Percentiles rank a stretch among this genome's conserved stretches.
Evolutionary conservation across 2,888 invertebrate species (phyloP).

Genomic region (Eubasilissa splendida): DNA sequence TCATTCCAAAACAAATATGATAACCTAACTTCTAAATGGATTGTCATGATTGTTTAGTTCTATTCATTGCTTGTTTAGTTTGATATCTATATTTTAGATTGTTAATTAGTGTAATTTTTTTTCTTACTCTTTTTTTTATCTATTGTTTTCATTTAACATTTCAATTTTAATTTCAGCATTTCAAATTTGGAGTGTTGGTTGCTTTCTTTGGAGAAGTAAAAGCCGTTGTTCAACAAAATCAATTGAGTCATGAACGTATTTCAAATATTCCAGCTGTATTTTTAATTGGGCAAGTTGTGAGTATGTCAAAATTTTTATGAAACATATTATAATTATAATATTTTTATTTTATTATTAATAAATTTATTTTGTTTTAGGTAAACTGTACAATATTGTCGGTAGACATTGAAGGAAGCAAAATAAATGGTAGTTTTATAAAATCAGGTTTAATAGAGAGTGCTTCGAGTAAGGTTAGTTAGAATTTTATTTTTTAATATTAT

Average conservation of each 20-base stretch:
- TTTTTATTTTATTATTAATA: slow-evolving; percentile 5
- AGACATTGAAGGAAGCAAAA: slow-evolving; percentile 64
- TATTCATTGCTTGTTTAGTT: too few species aligned
- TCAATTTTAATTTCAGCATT: slow-evolving; percentile 61
- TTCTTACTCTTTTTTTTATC: too few species aligned
- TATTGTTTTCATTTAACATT: neutral
- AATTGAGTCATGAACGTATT: slow-evolving; percentile 63
- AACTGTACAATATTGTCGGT: slow-evolving; percentile 69
- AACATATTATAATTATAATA: slow-evolving; percentile 23
- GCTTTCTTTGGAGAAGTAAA: slow-evolving; percentile 74
- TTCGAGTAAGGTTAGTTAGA: slow-evolving; percentile 2
- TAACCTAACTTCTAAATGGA: too few species aligned
- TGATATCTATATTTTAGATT: too few species aligned
- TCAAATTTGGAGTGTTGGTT: slow-evolving; percentile 70
- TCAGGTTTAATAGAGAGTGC: slow-evolving; percentile 39
- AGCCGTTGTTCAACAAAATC: slow-evolving; percentile 68
- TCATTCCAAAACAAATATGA: too few species aligned
- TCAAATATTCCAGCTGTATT: slow-evolving; percentile 67
- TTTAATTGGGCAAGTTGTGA: slow-evolving; percentile 76
- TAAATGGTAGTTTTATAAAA: slow-evolving; percentile 67
- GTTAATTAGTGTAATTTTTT: too few species aligned
- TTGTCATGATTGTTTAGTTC: too few species aligned
- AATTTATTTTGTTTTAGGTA: slow-evolving; percentile 65
- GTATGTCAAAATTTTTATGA: slow-evolving; percentile 59
- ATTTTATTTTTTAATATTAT: slow-evolving; percentile 1